Evolutionary conservation across 2,113 vertebrate species (phyloP), one percentile per base, ranked within the genome.

Genomic region (Ageneiosus marmoratus): DNA sequence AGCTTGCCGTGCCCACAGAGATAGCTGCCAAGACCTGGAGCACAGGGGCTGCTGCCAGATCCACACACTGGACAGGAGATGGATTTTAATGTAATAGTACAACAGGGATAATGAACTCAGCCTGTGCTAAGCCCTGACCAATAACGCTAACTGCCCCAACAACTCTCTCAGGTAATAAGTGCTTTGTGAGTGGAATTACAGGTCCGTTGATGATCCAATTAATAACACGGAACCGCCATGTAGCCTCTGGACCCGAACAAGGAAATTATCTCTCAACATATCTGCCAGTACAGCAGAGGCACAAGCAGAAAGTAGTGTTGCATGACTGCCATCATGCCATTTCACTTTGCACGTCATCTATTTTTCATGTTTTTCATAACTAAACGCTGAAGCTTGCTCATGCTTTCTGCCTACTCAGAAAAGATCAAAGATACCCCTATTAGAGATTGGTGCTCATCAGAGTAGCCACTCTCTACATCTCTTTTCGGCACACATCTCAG

Each of bases 291-390:
- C 13, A 32, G 37, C 81, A 87, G 80, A 72, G 18, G 86, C 87
- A 77, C 81, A 70, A 88, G 86, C 87, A 65, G 82, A 62, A 87
- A 84, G 50, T n/a, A 22, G 32, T 84, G 81, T 86, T 84, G 81
- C 85, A 84, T 29, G 44, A 83, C 75, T 85, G 90, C 89, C 89
- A 87, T 89, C 84, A 86, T 84, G 90, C 89, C 89, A n/a, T 91
- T 85, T 88, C 92, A 93, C 92, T 94, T 92, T 93, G 89, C 50
- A 80, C 82, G 51, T 72, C 91, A 93, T 94, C 88, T 91, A 93
- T 94, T 91, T 94, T 94, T 94, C 89, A 94, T 93, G 90, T 88
- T 89, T 92, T 94, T 90, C 91, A 92, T 93, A 92, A 95, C 93
- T 93, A 94, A 93, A 93, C 92, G 89, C 89, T 89, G 89, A 77